Evolutionary conservation across 2,113 vertebrate species (phyloP), one percentile per base, ranked within the genome.

Genomic region (Tyrannus savana): DNA sequence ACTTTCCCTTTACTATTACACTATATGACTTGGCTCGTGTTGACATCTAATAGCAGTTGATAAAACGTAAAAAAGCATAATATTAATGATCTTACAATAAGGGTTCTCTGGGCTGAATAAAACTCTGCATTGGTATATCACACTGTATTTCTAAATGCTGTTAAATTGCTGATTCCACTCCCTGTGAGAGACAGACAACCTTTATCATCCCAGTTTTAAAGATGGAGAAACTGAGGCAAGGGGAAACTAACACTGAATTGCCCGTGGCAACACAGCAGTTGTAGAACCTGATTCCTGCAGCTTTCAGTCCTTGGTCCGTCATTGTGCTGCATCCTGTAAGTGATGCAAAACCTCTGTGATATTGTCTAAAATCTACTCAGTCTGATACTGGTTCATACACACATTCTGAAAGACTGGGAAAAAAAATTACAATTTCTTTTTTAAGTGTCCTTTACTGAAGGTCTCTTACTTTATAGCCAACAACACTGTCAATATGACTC

Each of bases 401-500:
- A 68, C 25, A 42, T 81, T 81, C 73, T 76, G 66, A 92, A 89
- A 89, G 56, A 81, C 15, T n/a, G 53, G 33, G 75, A 78, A 41
- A 89, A 89, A 92, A 95, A 95, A 90, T 25, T 39, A 47, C 56
- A 35, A 11, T 4, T 9, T 31, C 76, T 84, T 75, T 78, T 47
- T 28, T 24, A 14, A 72, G 74, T 50, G 93, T 68, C 96, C 94
- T 97, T 95, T 95, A 47, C 80, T 87, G 93, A 96, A 95, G 94
- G 95, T 95, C 88, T 94, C 50, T 72, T 68, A 30, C 60, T 93
- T 95, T 84, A 69, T 39, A 92, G 96, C 64, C 92, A 96, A 58
- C 90, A 56, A 66, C 62, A 46, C 41, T 87, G 96, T 90, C 90
- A 87, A 95, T 96, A 94, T 96, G 92, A 96, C 95, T 96, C 95